These are phyloP conservation scores for Tilapia sparmanii DNA, from an alignment of 2,113 vertebrate species.

Conservation along the genomic window DNA sequence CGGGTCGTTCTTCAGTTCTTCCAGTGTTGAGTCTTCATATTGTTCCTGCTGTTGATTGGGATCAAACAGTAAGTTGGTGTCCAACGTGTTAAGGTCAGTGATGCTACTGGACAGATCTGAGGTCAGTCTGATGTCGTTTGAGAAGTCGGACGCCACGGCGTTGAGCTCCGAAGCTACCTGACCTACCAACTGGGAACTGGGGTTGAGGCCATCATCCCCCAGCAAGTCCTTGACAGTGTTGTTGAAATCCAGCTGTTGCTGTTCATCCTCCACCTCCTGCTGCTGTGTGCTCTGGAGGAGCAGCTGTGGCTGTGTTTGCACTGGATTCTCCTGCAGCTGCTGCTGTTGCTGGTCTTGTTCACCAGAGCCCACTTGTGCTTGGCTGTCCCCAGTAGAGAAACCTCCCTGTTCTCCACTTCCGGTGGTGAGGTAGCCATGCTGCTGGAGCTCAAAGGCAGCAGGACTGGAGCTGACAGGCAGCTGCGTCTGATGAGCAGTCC, in stretches of 20 bases:
- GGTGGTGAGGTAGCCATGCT: slow-evolving; percentile 91
- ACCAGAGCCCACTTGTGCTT: slow-evolving; percentile 89
- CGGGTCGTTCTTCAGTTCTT: slow-evolving; percentile 98
- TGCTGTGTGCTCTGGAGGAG: slow-evolving; percentile 69
- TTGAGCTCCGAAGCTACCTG: slow-evolving; percentile 91
- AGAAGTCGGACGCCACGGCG: slow-evolving; percentile 87
- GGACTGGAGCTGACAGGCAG: slow-evolving; percentile 82
- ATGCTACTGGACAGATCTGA: slow-evolving; percentile 99
- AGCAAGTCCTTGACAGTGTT: slow-evolving; percentile 96
- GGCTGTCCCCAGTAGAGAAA: slow-evolving; percentile 84
- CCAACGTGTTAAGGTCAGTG: slow-evolving; percentile 96
- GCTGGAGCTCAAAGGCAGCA: slow-evolving; percentile 89
- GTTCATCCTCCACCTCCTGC: slow-evolving; percentile 65
- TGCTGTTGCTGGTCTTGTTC: slow-evolving; percentile 71
- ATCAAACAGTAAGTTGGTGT: slow-evolving; percentile 96
- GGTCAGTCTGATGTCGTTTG: slow-evolving; percentile 92
- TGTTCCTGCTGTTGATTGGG: slow-evolving; percentile 96
- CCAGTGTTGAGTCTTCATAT: slow-evolving; percentile 98
- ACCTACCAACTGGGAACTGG: slow-evolving; percentile 90
- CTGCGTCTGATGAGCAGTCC: slow-evolving; percentile 69
- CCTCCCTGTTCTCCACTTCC: slow-evolving; percentile 79
- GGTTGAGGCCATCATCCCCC: slow-evolving; percentile 87
- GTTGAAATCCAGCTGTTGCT: slow-evolving; percentile 90
- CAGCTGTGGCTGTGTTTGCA: slow-evolving; percentile 58
- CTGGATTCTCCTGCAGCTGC: slow-evolving; percentile 59